These are phyloP conservation scores for Globodera rostochiensis DNA, from an alignment of 1,140 invertebrate species.

Conservation along the genomic window DNA sequence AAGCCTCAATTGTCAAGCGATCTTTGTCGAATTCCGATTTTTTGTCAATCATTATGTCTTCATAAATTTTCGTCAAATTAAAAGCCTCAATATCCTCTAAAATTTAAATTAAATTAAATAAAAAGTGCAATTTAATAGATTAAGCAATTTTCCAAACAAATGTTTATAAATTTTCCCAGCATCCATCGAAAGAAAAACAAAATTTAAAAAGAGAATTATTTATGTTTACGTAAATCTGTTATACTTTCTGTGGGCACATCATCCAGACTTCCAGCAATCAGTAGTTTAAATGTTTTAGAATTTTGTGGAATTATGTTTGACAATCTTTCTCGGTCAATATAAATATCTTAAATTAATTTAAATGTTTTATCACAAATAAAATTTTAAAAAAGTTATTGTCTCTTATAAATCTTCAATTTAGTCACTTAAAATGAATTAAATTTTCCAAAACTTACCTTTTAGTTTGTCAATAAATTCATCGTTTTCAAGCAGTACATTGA, in stretches of 20 bases:
- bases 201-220: neutral
- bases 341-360: neutral
- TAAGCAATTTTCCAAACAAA: no score
- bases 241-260: neutral
- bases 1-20: neutral
- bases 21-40: neutral
- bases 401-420: neutral
- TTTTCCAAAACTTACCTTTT: neutral
- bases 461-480: neutral
- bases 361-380: neutral
- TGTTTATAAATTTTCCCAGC: no score
- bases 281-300: neutral
- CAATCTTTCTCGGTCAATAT: neutral
- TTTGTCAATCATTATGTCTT: neutral
- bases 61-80: neutral
- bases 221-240: neutral
- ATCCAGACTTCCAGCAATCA: neutral
- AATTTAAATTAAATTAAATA: neutral
- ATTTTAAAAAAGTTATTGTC: neutral
- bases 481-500: neutral
- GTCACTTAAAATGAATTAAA: no score
- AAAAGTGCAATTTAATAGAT: neutral
- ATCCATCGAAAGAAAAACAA: no score
- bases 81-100: neutral
- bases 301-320: neutral